Conservation (phyloP, 2,797 vertebrate species). For the Sorex maritimensis region DNA sequence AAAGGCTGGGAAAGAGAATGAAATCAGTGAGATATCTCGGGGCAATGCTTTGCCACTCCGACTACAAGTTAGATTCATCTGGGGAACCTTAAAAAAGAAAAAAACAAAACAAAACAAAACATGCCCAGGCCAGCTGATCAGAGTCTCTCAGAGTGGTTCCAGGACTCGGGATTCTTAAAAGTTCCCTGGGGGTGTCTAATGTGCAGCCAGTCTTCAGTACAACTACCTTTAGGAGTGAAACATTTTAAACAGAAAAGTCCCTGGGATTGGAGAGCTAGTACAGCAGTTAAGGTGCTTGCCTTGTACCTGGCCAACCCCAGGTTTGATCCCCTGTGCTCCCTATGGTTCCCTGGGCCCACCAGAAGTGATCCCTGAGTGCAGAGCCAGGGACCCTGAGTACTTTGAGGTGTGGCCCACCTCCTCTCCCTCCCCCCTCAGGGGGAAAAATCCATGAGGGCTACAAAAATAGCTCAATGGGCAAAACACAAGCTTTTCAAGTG, state of each 20-base stretch:
- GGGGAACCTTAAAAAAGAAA: background rate
- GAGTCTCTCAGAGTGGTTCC: background rate
- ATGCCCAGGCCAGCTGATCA: background rate
- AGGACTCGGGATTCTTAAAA: background rate
- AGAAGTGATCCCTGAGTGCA: no score
- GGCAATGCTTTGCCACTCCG: background rate
- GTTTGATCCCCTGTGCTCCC: no score
- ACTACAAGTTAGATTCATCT: background rate
- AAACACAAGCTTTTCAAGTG: no score
- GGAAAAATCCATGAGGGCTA: background rate
- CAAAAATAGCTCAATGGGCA: no score
- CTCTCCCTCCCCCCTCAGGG: no score
- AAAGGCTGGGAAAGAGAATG: background rate
- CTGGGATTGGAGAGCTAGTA: background rate
- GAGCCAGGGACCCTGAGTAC: no score
- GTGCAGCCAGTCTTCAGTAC: background rate
- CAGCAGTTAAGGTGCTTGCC: background rate
- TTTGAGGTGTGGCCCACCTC: no score
- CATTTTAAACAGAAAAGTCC: background rate
- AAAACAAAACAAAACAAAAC: background rate
- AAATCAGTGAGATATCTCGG: background rate
- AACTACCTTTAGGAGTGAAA: constrained; percentile 5
- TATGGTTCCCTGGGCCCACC: no score
- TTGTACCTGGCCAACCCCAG: no score
- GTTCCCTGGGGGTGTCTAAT: background rate